phyloP scores from a whole-genome alignment of 2,797 vertebrate genomes.

The Astyanax mexicanus region DNA sequence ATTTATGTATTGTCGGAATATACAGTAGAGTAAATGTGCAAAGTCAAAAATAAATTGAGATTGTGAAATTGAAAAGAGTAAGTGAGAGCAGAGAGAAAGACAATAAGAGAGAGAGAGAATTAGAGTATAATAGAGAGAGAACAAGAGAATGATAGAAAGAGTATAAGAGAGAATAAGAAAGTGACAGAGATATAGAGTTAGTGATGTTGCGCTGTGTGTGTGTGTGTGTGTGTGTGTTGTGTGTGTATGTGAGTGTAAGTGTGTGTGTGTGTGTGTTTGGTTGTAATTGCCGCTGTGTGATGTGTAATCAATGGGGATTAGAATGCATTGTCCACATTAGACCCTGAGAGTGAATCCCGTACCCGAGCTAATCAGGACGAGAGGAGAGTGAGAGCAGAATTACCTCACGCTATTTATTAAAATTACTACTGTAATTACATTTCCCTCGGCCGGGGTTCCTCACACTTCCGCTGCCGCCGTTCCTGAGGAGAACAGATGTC shows the following conservation, averaged over 20 bases:
- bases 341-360: conserved; percentile 26
- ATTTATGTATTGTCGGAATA: no score
- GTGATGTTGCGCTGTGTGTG: no score
- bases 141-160: not conserved
- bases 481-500: conserved; percentile 13
- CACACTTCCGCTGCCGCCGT: conserved; percentile 2
- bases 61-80: no score
- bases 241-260: no score
- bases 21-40: no score
- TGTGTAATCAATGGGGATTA: conserved; percentile 44
- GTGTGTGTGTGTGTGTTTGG: not conserved
- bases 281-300: conserved; percentile 43
- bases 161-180: no score
- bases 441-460: conserved; percentile 2
- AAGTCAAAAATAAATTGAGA: no score
- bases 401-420: conserved; percentile 40
- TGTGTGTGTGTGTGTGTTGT: no score
- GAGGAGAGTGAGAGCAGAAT: conserved; percentile 38
- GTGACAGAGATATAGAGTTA: no score
- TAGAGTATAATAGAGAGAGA: not conserved
- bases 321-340: conserved; percentile 44
- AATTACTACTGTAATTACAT: conserved; percentile 35
- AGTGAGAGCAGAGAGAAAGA: no score
- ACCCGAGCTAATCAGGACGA: conserved; percentile 43
- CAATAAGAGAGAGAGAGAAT: not conserved